Percentiles rank a stretch among this genome's conserved stretches.
phyloP scores from a whole-genome alignment of 2,797 vertebrate genomes.

The Neosalanx taihuensis region DNA sequence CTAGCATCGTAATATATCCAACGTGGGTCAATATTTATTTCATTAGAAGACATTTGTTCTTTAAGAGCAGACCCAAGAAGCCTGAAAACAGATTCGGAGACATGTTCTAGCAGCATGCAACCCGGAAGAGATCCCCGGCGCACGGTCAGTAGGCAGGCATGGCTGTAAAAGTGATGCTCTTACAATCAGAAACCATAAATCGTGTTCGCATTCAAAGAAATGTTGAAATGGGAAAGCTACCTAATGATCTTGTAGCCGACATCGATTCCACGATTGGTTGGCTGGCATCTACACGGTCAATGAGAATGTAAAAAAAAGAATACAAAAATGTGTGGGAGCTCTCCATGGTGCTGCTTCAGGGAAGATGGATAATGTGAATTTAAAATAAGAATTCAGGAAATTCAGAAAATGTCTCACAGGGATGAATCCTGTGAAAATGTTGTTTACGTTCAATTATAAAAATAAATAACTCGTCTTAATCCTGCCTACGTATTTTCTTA shows the following conservation, averaged over 20 bases:
- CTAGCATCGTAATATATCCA: neutral
- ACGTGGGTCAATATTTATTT: neutral
- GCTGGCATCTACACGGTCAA: neutral
- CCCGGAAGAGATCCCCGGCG: conserved; percentile 52
- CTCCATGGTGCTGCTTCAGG: conserved; percentile 36
- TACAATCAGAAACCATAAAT: no score
- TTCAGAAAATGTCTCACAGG: neutral
- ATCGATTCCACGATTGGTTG: neutral
- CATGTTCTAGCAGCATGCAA: neutral
- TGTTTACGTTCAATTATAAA: no score
- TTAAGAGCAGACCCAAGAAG: neutral
- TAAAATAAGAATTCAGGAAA: conserved; percentile 10
- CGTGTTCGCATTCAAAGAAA: no score
- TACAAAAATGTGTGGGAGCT: conserved; percentile 26
- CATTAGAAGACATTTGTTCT: neutral
- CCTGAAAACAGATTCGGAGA: neutral
- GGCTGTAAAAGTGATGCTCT: no score
- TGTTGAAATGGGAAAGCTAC: no score
- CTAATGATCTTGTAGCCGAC: no score
- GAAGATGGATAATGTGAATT: conserved; percentile 1
- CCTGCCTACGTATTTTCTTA: no score
- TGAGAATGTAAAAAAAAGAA: neutral
- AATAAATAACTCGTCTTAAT: no score
- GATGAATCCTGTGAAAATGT: no score
- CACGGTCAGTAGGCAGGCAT: neutral